Conservation (phyloP, 2,888 invertebrate species). For the Empis livida region DNA sequence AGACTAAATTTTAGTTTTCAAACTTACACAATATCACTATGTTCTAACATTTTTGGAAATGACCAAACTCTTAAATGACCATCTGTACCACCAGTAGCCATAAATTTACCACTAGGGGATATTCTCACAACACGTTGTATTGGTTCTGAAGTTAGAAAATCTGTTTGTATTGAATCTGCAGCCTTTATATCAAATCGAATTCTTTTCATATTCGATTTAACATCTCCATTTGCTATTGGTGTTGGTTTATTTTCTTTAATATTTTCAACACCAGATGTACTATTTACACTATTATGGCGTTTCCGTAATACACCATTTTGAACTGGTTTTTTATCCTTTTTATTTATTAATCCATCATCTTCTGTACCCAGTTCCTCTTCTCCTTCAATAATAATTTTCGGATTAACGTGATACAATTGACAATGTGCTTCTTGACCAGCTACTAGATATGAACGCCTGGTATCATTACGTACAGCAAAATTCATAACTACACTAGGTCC, state of each 20-base stretch:
- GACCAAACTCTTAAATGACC: slow-evolving; percentile 78
- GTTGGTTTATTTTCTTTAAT: slow-evolving; percentile 15
- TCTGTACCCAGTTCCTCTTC: slow-evolving; percentile 38
- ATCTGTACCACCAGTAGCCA: slow-evolving; percentile 89
- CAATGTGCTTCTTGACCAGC: slow-evolving; percentile 89
- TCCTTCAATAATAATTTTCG: slow-evolving; percentile 42
- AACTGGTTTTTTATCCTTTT: slow-evolving; percentile 21
- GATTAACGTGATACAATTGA: slow-evolving; percentile 64
- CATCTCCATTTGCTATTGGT: slow-evolving; percentile 13
- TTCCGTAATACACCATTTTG: slow-evolving; percentile 27
- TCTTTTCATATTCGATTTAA: slow-evolving; percentile 37
- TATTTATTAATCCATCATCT: slow-evolving; percentile 14
- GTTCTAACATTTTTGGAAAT: slow-evolving; percentile 64
- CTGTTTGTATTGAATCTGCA: slow-evolving; percentile 70
- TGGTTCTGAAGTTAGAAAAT: slow-evolving; percentile 65
- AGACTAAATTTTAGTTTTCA: background rate
- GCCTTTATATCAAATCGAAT: slow-evolving; percentile 65
- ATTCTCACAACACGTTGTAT: slow-evolving; percentile 77
- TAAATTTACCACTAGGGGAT: slow-evolving; percentile 58
- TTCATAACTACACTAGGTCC: slow-evolving; percentile 87
- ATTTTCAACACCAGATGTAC: slow-evolving; percentile 25
- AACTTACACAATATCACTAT: slow-evolving; percentile 46
- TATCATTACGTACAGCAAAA: slow-evolving; percentile 59
- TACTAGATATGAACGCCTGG: slow-evolving; percentile 64
- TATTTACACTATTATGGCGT: slow-evolving; percentile 7